phyloP scores from a whole-genome alignment of 2,113 vertebrate species.

The Ceyx melanurus region DNA sequence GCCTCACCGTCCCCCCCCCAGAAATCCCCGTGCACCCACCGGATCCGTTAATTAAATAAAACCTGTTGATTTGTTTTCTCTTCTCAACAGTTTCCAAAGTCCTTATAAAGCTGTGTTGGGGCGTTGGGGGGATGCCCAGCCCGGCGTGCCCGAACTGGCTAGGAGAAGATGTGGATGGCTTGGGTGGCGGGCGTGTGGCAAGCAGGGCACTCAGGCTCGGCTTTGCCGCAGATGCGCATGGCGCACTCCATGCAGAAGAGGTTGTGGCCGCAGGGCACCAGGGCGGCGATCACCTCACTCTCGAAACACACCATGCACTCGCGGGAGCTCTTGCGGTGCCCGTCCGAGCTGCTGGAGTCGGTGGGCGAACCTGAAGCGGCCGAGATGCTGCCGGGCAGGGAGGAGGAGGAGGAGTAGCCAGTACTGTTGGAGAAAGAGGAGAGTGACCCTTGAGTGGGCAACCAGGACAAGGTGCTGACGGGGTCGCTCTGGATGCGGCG shows the following conservation, averaged over 20 bases:
- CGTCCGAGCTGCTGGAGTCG: conserved; percentile 81
- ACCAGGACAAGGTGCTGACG: conserved; percentile 85
- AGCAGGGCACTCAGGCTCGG: conserved; percentile 89
- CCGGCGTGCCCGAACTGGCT: conserved; percentile 38
- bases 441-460: conserved; percentile 77
- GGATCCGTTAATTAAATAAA: conserved; percentile 48
- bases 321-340: conserved; percentile 68
- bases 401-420: conserved; percentile 87
- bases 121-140: not conserved
- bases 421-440: conserved; percentile 85
- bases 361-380: conserved; percentile 80
- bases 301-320: conserved; percentile 94
- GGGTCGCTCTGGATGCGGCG: conserved; percentile 89
- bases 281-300: conserved; percentile 91
- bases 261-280: conserved; percentile 94
- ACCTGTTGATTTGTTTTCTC: not conserved
- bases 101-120: conserved; percentile 1
- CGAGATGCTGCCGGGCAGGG: conserved; percentile 75
- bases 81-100: not conserved
- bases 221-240: conserved; percentile 90
- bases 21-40: not conserved
- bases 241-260: conserved; percentile 99
- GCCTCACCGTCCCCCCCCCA: not conserved
- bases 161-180: conserved; percentile 99
- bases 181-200: conserved; percentile 93